Conservation (phyloP, 2,797 vertebrate genomes). For the Rhinophrynus dorsalis region DNA sequence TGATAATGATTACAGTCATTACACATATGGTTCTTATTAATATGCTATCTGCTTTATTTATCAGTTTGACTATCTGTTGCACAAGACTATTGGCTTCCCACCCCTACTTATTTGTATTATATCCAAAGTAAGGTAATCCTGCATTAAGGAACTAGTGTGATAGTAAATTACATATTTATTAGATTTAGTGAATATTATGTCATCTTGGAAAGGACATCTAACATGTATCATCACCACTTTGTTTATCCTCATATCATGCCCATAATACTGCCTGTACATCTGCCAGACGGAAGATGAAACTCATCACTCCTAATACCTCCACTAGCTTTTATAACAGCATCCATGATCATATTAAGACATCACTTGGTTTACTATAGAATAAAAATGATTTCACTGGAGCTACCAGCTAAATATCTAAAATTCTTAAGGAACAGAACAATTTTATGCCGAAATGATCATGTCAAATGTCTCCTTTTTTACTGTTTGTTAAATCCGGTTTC, state of each 20-base stretch:
- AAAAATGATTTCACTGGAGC: too few species aligned
- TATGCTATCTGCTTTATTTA: slow-evolving; percentile 35
- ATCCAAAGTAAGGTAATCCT: slow-evolving; percentile 33
- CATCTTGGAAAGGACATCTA: slow-evolving; percentile 20
- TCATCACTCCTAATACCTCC: background rate
- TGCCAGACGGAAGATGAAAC: background rate
- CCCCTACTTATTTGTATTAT: slow-evolving; percentile 21
- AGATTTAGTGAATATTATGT: slow-evolving; percentile 37
- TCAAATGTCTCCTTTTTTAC: too few species aligned
- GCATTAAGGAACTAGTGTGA: slow-evolving; percentile 26
- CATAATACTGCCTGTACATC: background rate
- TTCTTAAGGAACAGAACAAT: too few species aligned
- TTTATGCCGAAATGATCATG: too few species aligned
- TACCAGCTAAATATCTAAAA: too few species aligned
- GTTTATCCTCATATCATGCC: background rate
- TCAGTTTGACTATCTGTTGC: slow-evolving; percentile 35
- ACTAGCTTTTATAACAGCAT: slow-evolving; percentile 3
- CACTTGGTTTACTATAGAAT: background rate
- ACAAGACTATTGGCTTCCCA: slow-evolving; percentile 35
- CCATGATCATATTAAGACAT: slow-evolving; percentile 14
- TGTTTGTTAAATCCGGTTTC: too few species aligned
- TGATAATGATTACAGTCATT: slow-evolving; percentile 12
- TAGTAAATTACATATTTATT: slow-evolving; percentile 43
- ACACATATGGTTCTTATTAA: slow-evolving; percentile 31
- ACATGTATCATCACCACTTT: slow-evolving; percentile 6